Percentiles rank a stretch among this genome's conserved stretches.
phyloP scores from a whole-genome alignment of 2,797 vertebrate species.

The Dromococcyx pavoninus region DNA sequence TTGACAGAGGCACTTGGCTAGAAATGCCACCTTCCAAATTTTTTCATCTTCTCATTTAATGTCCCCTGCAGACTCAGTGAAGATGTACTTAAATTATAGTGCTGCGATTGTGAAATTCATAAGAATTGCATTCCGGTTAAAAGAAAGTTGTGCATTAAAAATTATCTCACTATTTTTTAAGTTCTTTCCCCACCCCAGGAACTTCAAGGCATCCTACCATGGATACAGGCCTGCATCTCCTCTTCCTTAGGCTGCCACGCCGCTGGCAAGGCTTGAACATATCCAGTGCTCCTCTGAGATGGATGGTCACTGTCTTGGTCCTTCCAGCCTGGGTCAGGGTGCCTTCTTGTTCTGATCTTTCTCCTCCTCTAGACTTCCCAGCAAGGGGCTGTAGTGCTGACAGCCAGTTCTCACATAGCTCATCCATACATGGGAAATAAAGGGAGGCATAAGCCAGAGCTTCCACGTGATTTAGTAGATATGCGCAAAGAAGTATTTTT shows the following conservation, averaged over 20 bases:
- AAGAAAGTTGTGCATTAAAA: neutral
- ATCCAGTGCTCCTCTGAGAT: neutral
- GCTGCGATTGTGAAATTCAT: neutral
- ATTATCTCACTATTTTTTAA: neutral
- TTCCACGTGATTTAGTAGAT: neutral
- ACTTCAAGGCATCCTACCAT: neutral
- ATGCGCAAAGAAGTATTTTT: neutral
- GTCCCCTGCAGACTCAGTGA: neutral
- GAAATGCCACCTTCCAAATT: neutral
- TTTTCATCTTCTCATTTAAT: neutral
- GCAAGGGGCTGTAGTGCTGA: neutral
- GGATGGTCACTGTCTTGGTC: neutral
- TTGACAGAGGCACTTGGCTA: neutral
- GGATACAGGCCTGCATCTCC: neutral
- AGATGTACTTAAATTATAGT: neutral
- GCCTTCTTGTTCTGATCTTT: neutral
- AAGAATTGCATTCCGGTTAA: neutral
- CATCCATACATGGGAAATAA: neutral
- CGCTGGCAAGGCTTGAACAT: neutral
- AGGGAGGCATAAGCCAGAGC: neutral
- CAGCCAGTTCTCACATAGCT: neutral
- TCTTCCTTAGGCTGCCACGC: neutral
- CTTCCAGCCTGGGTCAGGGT: neutral
- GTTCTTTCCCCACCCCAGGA: neutral
- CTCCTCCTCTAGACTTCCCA: neutral